Conservation (phyloP, 2,797 vertebrate species). For the Vespertilio murinus region DNA sequence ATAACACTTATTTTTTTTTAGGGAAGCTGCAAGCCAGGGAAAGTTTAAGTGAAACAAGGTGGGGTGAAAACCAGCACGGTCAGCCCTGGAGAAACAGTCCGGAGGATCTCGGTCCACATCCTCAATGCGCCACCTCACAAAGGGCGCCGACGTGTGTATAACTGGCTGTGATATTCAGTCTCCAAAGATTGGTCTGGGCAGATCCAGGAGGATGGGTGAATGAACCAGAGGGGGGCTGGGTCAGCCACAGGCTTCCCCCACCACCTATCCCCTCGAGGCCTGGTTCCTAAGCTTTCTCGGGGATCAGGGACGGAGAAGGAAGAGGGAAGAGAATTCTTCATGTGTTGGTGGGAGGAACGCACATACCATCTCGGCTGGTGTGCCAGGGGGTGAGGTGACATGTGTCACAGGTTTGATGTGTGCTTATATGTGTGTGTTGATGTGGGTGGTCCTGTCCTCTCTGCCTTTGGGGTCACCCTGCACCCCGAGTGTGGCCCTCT, state of each 20-base stretch:
- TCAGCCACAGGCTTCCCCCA: neutral
- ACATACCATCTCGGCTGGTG: neutral
- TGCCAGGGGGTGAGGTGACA: neutral
- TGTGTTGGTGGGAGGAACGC: neutral
- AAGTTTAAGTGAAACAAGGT: neutral
- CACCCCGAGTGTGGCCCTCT: neutral
- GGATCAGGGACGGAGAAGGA: neutral
- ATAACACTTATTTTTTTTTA: neutral
- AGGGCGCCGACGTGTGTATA: neutral
- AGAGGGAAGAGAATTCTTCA: neutral
- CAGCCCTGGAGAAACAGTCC: neutral
- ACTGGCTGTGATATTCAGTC: neutral
- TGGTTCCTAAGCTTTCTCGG: neutral
- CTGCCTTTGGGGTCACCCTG: neutral
- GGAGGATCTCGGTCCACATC: neutral
- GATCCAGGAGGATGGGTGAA: neutral
- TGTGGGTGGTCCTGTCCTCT: neutral
- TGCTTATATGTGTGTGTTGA: neutral
- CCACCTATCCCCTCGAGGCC: neutral
- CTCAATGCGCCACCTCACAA: neutral
- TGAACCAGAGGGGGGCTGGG: neutral
- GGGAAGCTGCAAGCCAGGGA: neutral
- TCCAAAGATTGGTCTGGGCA: neutral
- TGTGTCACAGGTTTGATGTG: neutral
- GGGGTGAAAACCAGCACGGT: neutral